Conservation (phyloP, 1,140 invertebrate species). For the Formica exsecta region DNA sequence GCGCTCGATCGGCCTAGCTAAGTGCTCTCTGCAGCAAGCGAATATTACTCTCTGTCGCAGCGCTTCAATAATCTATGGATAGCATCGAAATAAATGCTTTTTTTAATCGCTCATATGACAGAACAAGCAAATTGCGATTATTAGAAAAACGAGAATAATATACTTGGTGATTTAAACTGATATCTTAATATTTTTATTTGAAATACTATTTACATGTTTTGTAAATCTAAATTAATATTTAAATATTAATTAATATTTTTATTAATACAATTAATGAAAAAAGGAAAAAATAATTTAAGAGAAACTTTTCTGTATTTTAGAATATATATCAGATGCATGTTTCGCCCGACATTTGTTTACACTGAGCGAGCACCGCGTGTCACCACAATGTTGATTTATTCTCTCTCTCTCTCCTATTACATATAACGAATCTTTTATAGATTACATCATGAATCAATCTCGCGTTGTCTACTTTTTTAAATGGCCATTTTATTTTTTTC, state of each 20-base stretch:
- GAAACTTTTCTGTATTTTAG: conserved; percentile 3
- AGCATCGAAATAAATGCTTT: conserved; percentile 29
- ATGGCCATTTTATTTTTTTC: conserved; percentile 25
- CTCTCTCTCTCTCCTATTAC: neutral
- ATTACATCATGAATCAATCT: conserved; percentile 49
- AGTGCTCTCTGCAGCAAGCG: conserved; percentile 49
- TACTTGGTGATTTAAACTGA: neutral
- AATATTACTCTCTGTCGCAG: conserved; percentile 50
- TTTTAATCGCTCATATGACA: conserved; percentile 31
- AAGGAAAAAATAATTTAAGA: neutral
- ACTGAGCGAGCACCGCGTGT: conserved; percentile 27
- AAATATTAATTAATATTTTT: too few relatives aligned
- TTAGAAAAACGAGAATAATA: conserved; percentile 40
- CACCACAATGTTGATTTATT: conserved; percentile 47
- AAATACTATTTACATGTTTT: conserved; percentile 10
- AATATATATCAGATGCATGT: neutral
- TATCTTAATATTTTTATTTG: neutral
- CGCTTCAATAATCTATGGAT: conserved; percentile 42
- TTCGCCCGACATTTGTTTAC: conserved; percentile 37
- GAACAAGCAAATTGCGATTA: conserved; percentile 13
- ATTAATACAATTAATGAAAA: neutral
- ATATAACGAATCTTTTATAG: conserved; percentile 48
- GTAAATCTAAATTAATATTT: neutral
- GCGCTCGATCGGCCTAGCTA: conserved; percentile 46
- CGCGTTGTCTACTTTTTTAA: conserved; percentile 46